A percentile compares a stretch with the other conserved stretches of the same genome.
Evolutionary conservation across 1,140 invertebrate species (phyloP).

Genomic region (Diachasmimorpha longicaudata): DNA sequence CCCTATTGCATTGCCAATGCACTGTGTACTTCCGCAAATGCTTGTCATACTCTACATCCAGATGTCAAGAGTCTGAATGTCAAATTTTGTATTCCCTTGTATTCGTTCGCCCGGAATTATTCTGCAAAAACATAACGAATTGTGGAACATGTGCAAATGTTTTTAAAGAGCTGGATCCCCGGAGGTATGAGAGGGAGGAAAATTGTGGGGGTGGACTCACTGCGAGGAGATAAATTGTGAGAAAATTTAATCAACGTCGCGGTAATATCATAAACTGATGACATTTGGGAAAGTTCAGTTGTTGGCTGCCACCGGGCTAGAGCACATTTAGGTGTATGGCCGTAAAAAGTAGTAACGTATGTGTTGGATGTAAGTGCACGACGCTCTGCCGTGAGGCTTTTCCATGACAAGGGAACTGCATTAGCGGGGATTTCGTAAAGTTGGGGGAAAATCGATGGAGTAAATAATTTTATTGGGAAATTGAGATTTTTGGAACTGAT

Average conservation of each 20-base stretch:
- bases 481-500: background rate
- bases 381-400: background rate
- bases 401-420: background rate
- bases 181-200: background rate
- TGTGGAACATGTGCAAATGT: background rate
- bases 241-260: background rate
- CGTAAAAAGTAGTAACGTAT: background rate
- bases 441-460: background rate
- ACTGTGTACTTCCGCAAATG: background rate
- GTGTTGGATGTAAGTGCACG: background rate
- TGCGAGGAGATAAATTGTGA: background rate
- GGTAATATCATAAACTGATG: background rate
- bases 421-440: background rate
- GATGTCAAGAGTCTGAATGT: background rate
- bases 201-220: background rate
- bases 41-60: background rate
- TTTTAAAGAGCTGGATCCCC: background rate
- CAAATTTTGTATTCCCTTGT: background rate
- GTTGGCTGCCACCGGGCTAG: background rate
- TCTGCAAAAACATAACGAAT: background rate
- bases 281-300: background rate
- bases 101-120: background rate
- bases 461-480: background rate
- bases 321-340: background rate
- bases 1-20: constrained; percentile 1